Evolutionary conservation across 2,113 vertebrate genomes (phyloP).

Genomic region (human (Homo sapiens)): GRCh38 chr12:116325501-116326000

Average conservation of each 20-base stretch:
- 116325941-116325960: not conserved
- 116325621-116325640: not conserved
- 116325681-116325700: not conserved
- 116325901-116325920: not conserved
- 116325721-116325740: not conserved
- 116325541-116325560: not conserved
- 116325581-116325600: not conserved
- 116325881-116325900: not conserved
- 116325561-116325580: not conserved
- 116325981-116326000: not conserved
- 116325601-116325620: not conserved
- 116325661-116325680: not conserved
- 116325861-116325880: not conserved
- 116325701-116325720: not conserved
- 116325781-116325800: not conserved
- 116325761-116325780: not conserved
- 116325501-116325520: not conserved
- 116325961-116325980: not conserved
- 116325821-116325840: not conserved
- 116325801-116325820: not conserved
- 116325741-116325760: not conserved
- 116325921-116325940: not conserved
- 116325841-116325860: not conserved
- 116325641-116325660: not conserved
- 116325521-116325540: not conserved